These are phyloP conservation scores for Microcebus ravelobensis DNA, from an alignment of 2,113 vertebrate species.

Conservation along the genomic window DNA sequence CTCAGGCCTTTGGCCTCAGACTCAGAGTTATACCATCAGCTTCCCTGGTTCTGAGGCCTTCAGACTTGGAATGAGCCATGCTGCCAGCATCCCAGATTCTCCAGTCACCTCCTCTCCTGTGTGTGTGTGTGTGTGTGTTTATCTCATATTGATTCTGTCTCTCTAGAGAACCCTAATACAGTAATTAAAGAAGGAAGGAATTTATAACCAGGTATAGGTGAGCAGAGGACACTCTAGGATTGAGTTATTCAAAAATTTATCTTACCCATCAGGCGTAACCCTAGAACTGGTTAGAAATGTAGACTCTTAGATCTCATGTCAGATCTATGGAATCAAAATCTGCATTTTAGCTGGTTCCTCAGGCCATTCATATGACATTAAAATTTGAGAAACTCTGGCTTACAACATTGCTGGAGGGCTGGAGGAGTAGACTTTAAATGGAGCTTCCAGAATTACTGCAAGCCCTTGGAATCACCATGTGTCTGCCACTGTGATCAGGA, in stretches of 20 bases:
- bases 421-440: background rate
- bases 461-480: background rate
- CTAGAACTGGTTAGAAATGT: background rate
- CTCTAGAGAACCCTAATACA: background rate
- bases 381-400: background rate
- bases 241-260: background rate
- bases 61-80: background rate
- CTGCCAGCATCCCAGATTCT: background rate
- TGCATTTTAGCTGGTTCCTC: background rate
- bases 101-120: background rate
- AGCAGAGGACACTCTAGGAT: background rate
- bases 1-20: background rate
- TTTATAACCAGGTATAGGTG: background rate
- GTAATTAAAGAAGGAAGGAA: background rate
- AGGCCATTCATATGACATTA: background rate
- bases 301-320: background rate
- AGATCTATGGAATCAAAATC: background rate
- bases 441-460: background rate
- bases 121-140: background rate
- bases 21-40: background rate
- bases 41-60: background rate
- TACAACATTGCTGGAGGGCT: background rate
- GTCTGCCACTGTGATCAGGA: background rate
- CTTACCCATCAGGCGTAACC: background rate
- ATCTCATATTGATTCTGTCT: background rate